These are phyloP conservation scores for Xanthia icteritia DNA, from an alignment of 2,888 invertebrate species.

Conservation along the genomic window DNA sequence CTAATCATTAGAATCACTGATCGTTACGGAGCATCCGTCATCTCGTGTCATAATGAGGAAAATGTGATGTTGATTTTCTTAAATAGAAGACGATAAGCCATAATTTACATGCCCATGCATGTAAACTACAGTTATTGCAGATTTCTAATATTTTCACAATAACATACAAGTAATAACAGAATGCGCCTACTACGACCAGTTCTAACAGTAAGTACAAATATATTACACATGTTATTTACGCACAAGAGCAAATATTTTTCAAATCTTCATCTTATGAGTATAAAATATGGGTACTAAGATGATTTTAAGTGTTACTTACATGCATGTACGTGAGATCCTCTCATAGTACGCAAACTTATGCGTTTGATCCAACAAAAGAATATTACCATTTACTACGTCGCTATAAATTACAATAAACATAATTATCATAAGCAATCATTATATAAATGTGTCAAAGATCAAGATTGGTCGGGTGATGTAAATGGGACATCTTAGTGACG, in stretches of 20 bases:
- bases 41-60: constrained; percentile 6
- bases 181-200: constrained; percentile 15
- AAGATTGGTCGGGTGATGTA: constrained; percentile 58
- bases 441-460: constrained; percentile 67
- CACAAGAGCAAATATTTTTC: constrained; percentile 38
- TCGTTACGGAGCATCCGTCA: constrained; percentile 9
- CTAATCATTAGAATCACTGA: constrained; percentile 36
- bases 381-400: constrained; percentile 46
- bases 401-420: constrained; percentile 57
- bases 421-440: constrained; percentile 65
- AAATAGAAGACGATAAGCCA: constrained; percentile 9
- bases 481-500: constrained; percentile 41
- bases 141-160: constrained; percentile 45
- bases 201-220: constrained; percentile 52
- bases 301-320: constrained; percentile 39
- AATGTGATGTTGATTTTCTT: constrained; percentile 5
- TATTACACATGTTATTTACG: constrained; percentile 43
- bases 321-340: constrained; percentile 25
- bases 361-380: constrained; percentile 51
- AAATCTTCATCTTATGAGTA: constrained; percentile 31
- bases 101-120: constrained; percentile 15
- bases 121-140: constrained; percentile 18
- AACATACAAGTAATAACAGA: constrained; percentile 8
- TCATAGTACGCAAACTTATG: constrained; percentile 37
- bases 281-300: constrained; percentile 32